Evolutionary conservation across 1,140 invertebrate genomes (phyloP).

Genomic region (Zaprionus africanus): DNA sequence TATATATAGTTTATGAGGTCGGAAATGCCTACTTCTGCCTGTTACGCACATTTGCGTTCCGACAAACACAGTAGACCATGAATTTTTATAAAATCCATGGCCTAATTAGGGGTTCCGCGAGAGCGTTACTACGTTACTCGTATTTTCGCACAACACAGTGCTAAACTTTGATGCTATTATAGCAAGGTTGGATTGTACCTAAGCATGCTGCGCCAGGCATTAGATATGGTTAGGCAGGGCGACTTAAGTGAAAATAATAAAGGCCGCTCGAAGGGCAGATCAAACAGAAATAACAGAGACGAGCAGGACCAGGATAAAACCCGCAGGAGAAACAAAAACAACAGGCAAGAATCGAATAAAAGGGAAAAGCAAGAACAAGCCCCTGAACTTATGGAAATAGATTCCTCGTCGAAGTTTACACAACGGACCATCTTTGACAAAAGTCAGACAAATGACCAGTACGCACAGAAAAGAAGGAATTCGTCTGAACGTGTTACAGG

Average conservation of each 20-base stretch:
- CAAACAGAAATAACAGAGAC: neutral
- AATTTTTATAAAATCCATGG: too few relatives aligned
- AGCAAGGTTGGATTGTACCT: constrained; percentile 43
- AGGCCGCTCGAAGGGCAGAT: neutral
- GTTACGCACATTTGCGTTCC: too few relatives aligned
- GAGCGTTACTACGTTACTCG: constrained; percentile 40
- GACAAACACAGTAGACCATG: too few relatives aligned
- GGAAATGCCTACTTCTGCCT: too few relatives aligned
- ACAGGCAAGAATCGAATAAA: constrained; percentile 1
- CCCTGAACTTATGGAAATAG: constrained; percentile 29
- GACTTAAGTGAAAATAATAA: too few relatives aligned
- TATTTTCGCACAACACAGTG: constrained; percentile 35
- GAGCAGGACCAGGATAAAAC: constrained; percentile 14
- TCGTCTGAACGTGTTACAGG: neutral
- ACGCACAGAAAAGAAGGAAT: neutral
- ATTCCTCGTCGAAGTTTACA: constrained; percentile 11
- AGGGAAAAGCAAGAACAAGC: constrained; percentile 13
- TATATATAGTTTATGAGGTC: too few relatives aligned
- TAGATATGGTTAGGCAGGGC: too few relatives aligned
- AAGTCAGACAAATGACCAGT: neutral
- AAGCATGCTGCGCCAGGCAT: constrained; percentile 37
- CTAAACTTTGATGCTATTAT: constrained; percentile 54
- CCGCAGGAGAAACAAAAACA: too few relatives aligned
- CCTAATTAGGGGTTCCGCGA: constrained; percentile 17
- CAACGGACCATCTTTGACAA: neutral